These are phyloP conservation scores for Platalea minor DNA, from an alignment of 2,797 vertebrate genomes.

Conservation along the genomic window DNA sequence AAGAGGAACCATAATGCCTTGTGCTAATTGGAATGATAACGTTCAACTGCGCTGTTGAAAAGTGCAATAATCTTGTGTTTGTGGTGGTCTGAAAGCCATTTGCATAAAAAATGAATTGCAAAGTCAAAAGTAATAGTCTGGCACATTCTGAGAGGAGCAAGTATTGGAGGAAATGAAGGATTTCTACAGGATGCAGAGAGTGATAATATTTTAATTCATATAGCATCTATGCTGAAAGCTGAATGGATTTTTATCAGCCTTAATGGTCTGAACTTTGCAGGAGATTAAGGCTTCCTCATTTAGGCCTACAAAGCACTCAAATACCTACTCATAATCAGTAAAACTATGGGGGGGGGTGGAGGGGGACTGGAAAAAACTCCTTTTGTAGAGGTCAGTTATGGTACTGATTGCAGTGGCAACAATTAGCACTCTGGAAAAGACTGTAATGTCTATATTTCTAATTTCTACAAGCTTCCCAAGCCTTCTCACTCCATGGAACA, in stretches of 20 bases:
- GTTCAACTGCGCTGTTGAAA: background rate
- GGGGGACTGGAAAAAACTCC: background rate
- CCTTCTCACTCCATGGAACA: background rate
- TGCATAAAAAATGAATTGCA: slow-evolving; percentile 8
- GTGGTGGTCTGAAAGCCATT: background rate
- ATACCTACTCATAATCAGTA: background rate
- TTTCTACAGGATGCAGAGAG: background rate
- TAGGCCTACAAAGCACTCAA: background rate
- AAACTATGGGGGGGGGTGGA: background rate
- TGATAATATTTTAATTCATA: slow-evolving; percentile 25
- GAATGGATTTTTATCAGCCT: background rate
- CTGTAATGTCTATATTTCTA: background rate
- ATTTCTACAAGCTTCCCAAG: background rate
- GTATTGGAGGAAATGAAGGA: background rate
- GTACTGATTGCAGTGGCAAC: background rate
- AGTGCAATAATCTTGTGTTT: background rate
- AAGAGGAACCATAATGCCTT: background rate
- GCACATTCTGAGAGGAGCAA: background rate
- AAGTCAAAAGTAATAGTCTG: slow-evolving; percentile 21
- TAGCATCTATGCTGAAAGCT: background rate
- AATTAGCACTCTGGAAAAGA: background rate
- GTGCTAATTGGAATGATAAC: background rate
- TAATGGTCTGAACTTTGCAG: background rate
- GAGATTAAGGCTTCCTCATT: background rate
- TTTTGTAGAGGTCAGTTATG: background rate